These are phyloP conservation scores for Gopherus flavomarginatus DNA, from an alignment of 2,113 vertebrate genomes.

Conservation along the genomic window DNA sequence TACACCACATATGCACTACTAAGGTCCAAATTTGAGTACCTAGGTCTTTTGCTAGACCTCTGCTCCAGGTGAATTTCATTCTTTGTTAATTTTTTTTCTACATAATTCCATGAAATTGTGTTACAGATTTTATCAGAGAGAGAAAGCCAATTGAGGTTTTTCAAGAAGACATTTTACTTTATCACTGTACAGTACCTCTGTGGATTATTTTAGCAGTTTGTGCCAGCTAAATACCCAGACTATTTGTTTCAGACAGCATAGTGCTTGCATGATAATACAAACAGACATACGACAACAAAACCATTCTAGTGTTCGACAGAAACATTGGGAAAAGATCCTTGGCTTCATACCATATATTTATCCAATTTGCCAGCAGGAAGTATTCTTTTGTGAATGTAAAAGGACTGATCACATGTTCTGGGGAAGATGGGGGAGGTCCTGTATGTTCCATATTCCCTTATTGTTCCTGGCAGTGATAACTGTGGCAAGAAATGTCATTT, in stretches of 20 bases:
- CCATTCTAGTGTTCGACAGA: constrained; percentile 30
- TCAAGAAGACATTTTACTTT: neutral
- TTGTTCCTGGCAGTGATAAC: neutral
- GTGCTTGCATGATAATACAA: neutral
- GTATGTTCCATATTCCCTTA: neutral
- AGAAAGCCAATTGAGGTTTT: neutral
- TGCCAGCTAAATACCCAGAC: neutral
- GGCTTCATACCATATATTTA: constrained; percentile 8
- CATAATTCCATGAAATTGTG: neutral
- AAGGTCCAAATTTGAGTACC: neutral
- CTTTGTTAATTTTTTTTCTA: neutral
- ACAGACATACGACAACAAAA: constrained; percentile 29
- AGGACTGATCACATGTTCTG: neutral
- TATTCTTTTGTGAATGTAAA: neutral
- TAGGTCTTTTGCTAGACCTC: neutral
- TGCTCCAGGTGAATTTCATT: neutral
- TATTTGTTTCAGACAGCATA: fast-evolving
- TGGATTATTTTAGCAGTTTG: neutral
- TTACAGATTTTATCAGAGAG: neutral
- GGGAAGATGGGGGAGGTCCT: neutral
- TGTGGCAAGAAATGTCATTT: constrained; percentile 36
- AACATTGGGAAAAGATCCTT: constrained; percentile 9
- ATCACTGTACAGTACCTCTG: neutral
- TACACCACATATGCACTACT: neutral
- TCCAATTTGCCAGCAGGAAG: constrained; percentile 18